phyloP scores from a whole-genome alignment of 2,888 invertebrate genomes.

The Sminthurides aquaticus region DNA sequence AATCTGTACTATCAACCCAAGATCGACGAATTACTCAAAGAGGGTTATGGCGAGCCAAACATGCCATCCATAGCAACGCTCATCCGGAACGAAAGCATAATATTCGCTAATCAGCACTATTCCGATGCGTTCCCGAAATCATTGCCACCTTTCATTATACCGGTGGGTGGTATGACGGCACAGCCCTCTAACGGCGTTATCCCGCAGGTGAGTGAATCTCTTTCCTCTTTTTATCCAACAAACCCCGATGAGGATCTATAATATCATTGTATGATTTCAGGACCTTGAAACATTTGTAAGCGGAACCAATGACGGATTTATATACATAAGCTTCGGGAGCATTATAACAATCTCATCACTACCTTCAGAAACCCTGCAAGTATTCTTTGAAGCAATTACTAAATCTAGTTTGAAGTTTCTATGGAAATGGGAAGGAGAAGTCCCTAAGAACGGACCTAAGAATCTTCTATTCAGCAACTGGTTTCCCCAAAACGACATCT shows the following conservation, averaged over 20 bases:
- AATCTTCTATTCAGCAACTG: slow-evolving; percentile 18
- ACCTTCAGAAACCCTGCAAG: neutral
- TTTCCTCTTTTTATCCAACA: neutral
- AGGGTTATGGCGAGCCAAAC: neutral
- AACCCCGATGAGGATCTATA: too few species aligned
- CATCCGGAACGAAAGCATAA: neutral
- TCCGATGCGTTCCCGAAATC: slow-evolving; percentile 6
- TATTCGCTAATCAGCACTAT: slow-evolving; percentile 6
- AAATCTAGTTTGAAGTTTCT: slow-evolving; percentile 7
- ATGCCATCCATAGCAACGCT: neutral
- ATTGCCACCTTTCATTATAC: slow-evolving; percentile 9
- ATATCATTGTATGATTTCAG: neutral
- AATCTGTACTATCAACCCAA: neutral
- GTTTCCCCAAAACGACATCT: slow-evolving; percentile 23
- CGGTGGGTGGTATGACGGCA: slow-evolving; percentile 8
- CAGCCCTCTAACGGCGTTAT: neutral
- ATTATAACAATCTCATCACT: neutral
- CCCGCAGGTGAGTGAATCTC: slow-evolving; percentile 1
- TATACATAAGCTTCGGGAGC: slow-evolving; percentile 35
- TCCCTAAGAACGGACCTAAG: slow-evolving; percentile 13
- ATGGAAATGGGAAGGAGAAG: slow-evolving; percentile 21
- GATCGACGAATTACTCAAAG: neutral
- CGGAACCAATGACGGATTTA: slow-evolving; percentile 23
- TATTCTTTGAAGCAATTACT: slow-evolving; percentile 6
- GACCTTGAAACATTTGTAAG: neutral